Evolutionary conservation across 2,888 invertebrate species (phyloP).

Genomic region (Endomychus coccineus): DNA sequence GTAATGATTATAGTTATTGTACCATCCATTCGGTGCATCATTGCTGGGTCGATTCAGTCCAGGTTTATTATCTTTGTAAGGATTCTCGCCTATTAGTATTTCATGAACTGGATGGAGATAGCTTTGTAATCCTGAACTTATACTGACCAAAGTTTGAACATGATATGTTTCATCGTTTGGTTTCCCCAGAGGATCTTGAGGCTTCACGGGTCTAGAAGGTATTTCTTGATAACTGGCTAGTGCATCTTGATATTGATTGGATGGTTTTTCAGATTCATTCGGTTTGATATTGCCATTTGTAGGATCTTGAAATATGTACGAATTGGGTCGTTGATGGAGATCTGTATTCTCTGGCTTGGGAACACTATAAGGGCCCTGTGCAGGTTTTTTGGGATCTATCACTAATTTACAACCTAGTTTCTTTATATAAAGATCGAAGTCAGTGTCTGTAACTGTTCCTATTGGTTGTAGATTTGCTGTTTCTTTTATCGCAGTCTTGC

Average conservation of each 20-base stretch:
- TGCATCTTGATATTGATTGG: neutral
- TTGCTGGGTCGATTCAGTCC: slow-evolving; percentile 5
- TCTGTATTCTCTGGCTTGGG: neutral
- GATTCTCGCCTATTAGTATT: slow-evolving; percentile 26
- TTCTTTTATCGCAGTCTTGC: slow-evolving; percentile 44
- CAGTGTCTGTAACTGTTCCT: slow-evolving; percentile 50
- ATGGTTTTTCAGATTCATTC: too few relatives aligned
- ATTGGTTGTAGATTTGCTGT: slow-evolving; percentile 45
- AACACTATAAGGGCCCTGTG: neutral
- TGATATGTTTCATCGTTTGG: slow-evolving; percentile 8
- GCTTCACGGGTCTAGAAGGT: slow-evolving; percentile 3
- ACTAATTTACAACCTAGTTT: slow-evolving; percentile 46
- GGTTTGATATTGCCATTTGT: neutral
- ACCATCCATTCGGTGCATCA: slow-evolving; percentile 2
- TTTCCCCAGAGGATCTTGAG: slow-evolving; percentile 6
- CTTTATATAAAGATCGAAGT: slow-evolving; percentile 56
- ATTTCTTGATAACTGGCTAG: neutral
- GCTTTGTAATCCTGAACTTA: slow-evolving; percentile 30
- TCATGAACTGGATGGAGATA: slow-evolving; percentile 31
- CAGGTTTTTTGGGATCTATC: too few relatives aligned
- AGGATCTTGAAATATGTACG: neutral
- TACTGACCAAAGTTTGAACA: slow-evolving; percentile 28
- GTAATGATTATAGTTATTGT: neutral
- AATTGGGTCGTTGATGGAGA: too few relatives aligned
- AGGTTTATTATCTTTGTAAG: slow-evolving; percentile 13